Conservation (phyloP, 64 coral and sea anemone species). For the Catalaphyllia jardinei region DNA sequence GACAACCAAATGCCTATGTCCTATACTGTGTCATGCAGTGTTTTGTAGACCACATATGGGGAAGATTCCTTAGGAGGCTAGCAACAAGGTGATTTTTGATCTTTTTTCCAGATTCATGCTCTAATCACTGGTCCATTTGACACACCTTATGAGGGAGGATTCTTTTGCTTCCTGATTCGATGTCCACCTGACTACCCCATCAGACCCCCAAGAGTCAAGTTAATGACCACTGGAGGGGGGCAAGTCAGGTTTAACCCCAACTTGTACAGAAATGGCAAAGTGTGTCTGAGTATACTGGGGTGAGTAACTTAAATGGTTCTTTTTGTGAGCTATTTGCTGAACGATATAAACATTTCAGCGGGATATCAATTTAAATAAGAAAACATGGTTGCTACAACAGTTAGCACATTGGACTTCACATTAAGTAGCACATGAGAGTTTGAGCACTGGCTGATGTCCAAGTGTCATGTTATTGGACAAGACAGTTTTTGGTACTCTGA, state of each 20-base stretch:
- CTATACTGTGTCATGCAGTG: too few species aligned
- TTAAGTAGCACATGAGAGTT: too few species aligned
- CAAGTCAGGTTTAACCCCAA: slow-evolving; percentile 99
- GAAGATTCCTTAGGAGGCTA: too few species aligned
- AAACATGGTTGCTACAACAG: too few species aligned
- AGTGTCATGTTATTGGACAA: too few species aligned
- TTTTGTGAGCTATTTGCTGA: neutral
- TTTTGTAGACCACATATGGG: too few species aligned
- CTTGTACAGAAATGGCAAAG: slow-evolving; percentile 99
- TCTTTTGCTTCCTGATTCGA: slow-evolving; percentile 96
- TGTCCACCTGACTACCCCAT: slow-evolving; percentile 99
- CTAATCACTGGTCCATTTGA: slow-evolving; percentile 98
- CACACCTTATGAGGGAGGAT: slow-evolving; percentile 97
- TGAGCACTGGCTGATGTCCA: too few species aligned
- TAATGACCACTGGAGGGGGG: slow-evolving; percentile 97
- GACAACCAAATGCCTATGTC: too few species aligned
- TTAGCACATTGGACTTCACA: too few species aligned
- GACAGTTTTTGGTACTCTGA: too few species aligned
- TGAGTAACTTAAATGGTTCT: slow-evolving; percentile 8
- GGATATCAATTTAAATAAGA: too few species aligned
- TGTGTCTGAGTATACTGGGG: slow-evolving; percentile 97
- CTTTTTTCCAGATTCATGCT: slow-evolving; percentile 81
- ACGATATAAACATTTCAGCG: too few species aligned
- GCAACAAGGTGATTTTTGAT: neutral
- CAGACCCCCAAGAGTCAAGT: slow-evolving; percentile 89